phyloP scores from a whole-genome alignment of 2,113 vertebrate genomes.

The Nesoenas mayeri region DNA sequence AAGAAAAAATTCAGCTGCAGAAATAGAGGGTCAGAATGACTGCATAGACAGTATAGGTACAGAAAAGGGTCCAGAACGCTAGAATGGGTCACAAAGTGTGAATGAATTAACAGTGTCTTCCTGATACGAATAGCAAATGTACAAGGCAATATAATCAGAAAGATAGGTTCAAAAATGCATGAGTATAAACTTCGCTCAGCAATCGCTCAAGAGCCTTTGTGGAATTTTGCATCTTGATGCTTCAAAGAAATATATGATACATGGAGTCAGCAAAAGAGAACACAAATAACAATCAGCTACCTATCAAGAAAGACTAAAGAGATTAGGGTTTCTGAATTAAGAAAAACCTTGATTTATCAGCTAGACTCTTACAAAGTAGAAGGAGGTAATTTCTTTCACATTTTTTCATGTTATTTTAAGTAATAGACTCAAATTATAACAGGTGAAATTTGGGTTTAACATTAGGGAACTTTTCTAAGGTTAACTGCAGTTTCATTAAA shows the following conservation, averaged over 20 bases:
- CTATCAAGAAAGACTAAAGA: neutral
- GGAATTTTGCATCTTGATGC: neutral
- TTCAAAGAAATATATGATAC: neutral
- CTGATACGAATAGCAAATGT: neutral
- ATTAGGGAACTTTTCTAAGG: neutral
- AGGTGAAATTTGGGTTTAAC: neutral
- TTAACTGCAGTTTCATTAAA: neutral
- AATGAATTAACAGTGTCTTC: neutral
- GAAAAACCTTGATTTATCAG: neutral
- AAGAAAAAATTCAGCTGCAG: neutral
- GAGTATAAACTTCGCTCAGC: neutral
- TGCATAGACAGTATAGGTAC: fast-evolving
- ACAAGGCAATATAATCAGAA: neutral
- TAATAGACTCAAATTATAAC: neutral
- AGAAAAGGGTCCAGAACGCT: neutral
- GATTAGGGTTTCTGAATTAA: neutral
- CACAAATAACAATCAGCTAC: neutral
- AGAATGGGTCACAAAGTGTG: neutral
- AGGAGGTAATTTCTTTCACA: neutral
- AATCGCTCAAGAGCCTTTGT: neutral
- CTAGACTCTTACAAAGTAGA: neutral
- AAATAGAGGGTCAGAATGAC: neutral
- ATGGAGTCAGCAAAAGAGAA: neutral
- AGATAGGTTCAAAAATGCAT: neutral
- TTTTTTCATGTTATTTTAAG: neutral